Evolutionary conservation across 1,140 invertebrate species (phyloP).

Genomic region (Diprion similis): DNA sequence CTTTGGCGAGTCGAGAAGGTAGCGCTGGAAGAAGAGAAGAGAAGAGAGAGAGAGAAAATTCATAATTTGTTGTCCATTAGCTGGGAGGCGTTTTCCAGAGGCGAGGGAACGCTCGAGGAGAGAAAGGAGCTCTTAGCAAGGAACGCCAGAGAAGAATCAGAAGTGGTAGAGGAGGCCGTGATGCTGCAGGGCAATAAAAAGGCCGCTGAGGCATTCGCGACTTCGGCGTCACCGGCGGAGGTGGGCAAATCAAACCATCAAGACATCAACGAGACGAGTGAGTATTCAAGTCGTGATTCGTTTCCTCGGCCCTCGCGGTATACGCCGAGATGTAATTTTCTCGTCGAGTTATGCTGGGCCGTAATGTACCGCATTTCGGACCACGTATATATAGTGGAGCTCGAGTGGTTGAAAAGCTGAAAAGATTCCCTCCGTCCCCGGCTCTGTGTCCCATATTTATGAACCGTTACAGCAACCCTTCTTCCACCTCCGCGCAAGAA

Average conservation of each 20-base stretch:
- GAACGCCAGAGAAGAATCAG: conserved; percentile 11
- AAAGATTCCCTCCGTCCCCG: too few relatives aligned
- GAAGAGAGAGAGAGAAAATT: not conserved
- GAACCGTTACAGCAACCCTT: not conserved
- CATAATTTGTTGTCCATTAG: conserved; percentile 48
- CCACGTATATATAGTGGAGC: too few relatives aligned
- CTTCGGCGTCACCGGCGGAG: not conserved
- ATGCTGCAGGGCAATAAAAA: not conserved
- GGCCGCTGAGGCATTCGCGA: not conserved
- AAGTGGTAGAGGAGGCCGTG: not conserved
- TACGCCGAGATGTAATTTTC: too few relatives aligned
- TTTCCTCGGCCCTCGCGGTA: too few relatives aligned
- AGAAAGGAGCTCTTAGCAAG: conserved; percentile 33
- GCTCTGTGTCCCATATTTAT: not conserved
- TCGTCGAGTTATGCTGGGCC: too few relatives aligned
- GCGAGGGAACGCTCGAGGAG: conserved; percentile 38
- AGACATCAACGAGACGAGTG: too few relatives aligned
- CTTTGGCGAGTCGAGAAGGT: conserved; percentile 17
- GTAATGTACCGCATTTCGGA: too few relatives aligned
- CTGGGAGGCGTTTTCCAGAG: conserved; percentile 44
- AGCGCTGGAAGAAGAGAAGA: not conserved
- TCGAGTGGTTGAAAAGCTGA: too few relatives aligned
- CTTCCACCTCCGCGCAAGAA: not conserved
- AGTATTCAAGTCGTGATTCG: too few relatives aligned
- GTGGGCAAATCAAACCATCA: too few relatives aligned